Evolutionary conservation across 2,888 invertebrate genomes (phyloP).

Genomic region (Rhyacophila evoluta): DNA sequence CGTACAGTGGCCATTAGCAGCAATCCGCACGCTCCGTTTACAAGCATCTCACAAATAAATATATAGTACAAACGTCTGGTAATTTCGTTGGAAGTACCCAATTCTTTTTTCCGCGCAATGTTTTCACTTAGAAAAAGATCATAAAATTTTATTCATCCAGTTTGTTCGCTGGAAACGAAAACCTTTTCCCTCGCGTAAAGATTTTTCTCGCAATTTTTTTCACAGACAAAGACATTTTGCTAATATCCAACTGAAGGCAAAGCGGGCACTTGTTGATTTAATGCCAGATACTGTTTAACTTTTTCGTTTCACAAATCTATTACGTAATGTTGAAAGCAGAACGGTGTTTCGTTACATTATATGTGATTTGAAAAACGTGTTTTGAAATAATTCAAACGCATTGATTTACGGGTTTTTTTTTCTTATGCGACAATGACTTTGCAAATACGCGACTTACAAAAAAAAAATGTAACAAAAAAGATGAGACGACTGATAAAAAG

Average conservation of each 20-base stretch:
- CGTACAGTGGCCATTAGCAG: too few species aligned
- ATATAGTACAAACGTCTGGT: not conserved
- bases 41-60: not conserved
- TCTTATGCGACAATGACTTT: too few species aligned
- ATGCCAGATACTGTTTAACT: not conserved
- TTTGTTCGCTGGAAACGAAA: not conserved
- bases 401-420: too few species aligned
- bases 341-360: not conserved
- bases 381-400: too few species aligned
- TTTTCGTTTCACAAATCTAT: not conserved
- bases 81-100: not conserved
- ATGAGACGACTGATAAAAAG: too few species aligned
- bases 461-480: too few species aligned
- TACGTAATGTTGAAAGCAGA: not conserved
- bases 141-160: conserved; percentile 8
- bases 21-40: too few species aligned
- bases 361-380: too few species aligned
- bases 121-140: conserved; percentile 7
- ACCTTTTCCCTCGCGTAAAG: not conserved
- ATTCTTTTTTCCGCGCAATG: not conserved
- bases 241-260: not conserved
- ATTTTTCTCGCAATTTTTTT: too few species aligned
- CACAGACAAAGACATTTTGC: not conserved
- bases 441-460: too few species aligned
- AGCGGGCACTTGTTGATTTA: conserved; percentile 3